Base-by-base conservation (phyloP, 2,888 invertebrate species). In the Escarpia spicata region DNA sequence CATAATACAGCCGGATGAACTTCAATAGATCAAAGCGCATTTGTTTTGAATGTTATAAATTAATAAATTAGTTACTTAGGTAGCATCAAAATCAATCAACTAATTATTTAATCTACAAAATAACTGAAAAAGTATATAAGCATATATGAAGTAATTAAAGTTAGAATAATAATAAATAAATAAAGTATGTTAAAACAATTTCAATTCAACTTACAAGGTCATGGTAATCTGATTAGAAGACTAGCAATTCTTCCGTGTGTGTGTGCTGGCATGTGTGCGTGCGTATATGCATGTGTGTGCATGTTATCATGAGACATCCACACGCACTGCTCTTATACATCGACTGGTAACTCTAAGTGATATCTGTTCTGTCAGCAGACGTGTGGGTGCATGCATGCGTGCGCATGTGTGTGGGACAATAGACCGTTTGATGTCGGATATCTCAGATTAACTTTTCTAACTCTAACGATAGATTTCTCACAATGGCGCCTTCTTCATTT, bases 261-360 rank as follows among this genome's bases (percentile, higher is more conserved):
- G 45, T 43, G 91, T 91, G 91, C 6, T 10, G 10, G 91, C 10
- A 44, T 44, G 45, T 3, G 37, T 92, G 92, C 10, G 31, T 43
- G 92, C 3, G 91, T 52, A 52, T 89, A 89, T 90, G 93, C 37
- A 43, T n/a, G 91, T 15, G 91, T 91, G 91, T 26, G 44, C 19
- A 26, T 43, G 91, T 44, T 89, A 91, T 19, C 37, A 31, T 1
- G 37, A 37, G 1, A 37, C 37, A 37, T 37, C 37, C 37, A 37
- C 37, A 37, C 37, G 37, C 37, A 37, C 37, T 37, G 37, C 37
- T 37, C 37, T 37, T 37, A 37, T 37, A 37, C 37, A 37, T 37
- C 37, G 37, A 37, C 37, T 37, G 37, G 37, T 37, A 37, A 37
- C 37, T 37, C 37, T 37, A 37, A 37, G 37, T 37, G 37, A 37